Evolutionary conservation across 2,797 vertebrate genomes (phyloP).

Genomic region (Varecia variegata): DNA sequence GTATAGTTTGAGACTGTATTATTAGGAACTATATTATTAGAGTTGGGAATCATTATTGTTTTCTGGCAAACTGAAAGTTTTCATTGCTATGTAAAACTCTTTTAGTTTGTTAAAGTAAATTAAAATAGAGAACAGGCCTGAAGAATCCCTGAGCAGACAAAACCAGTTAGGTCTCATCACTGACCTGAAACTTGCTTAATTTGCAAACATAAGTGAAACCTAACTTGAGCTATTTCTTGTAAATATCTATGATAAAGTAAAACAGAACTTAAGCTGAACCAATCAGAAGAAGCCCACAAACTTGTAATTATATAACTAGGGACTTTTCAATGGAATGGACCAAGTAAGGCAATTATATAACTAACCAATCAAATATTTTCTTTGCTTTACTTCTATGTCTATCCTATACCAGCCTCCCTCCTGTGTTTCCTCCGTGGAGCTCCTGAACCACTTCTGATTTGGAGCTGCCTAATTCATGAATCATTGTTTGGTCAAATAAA

Average conservation of each 20-base stretch:
- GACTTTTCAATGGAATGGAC: background rate
- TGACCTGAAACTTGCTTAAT: background rate
- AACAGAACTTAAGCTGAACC: background rate
- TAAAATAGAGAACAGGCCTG: background rate
- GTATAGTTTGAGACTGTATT: background rate
- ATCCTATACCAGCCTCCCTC: background rate
- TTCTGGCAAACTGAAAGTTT: slow-evolving; percentile 7
- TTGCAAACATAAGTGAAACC: background rate
- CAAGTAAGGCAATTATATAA: background rate
- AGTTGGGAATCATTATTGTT: slow-evolving; percentile 21
- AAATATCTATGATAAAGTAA: background rate
- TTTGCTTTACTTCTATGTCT: background rate
- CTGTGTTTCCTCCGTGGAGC: background rate
- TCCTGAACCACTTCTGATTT: background rate
- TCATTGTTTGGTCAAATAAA: background rate
- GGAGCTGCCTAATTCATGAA: background rate
- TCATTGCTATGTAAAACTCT: background rate
- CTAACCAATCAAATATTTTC: background rate
- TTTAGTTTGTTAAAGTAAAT: background rate
- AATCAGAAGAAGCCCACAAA: background rate
- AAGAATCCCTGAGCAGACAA: background rate
- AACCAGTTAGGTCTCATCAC: background rate
- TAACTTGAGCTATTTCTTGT: background rate
- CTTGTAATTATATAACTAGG: background rate
- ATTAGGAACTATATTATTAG: background rate